These are phyloP conservation scores for Amphipyra tragopoginis DNA, from an alignment of 2,888 invertebrate species.

Conservation along the genomic window DNA sequence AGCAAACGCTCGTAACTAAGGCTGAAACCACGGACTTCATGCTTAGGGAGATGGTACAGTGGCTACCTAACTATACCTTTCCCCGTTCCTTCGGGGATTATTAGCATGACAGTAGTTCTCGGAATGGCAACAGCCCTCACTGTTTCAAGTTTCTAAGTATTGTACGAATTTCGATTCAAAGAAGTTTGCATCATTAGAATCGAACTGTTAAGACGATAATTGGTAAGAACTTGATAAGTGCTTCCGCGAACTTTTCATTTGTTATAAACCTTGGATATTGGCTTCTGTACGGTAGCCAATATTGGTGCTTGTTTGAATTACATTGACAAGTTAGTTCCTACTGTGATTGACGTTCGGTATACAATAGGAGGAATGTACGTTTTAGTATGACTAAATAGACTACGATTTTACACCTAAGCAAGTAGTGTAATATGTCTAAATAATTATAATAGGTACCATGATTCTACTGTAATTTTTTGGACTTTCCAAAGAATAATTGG, in stretches of 20 bases:
- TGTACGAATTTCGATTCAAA: constrained; percentile 14
- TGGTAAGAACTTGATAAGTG: constrained; percentile 13
- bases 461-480: too few relatives aligned
- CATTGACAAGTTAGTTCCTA: not conserved
- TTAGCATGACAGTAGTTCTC: not conserved
- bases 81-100: not conserved
- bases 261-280: not conserved
- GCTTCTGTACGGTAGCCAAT: not conserved
- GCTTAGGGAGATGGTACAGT: too few relatives aligned
- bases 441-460: too few relatives aligned
- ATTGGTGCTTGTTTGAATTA: not conserved
- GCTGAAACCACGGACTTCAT: too few relatives aligned
- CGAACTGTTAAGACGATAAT: constrained; percentile 40
- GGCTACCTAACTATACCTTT: too few relatives aligned
- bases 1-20: too few relatives aligned
- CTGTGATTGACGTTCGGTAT: not conserved
- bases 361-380: not conserved
- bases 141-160: not conserved
- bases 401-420: too few relatives aligned
- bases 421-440: too few relatives aligned
- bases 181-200: constrained; percentile 28
- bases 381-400: too few relatives aligned
- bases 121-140: constrained; percentile 1
- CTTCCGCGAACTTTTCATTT: constrained; percentile 28
- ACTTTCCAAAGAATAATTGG: too few relatives aligned